Evolutionary conservation across 1,140 invertebrate genomes (phyloP).

Genomic region (Melipona quadrifasciata): DNA sequence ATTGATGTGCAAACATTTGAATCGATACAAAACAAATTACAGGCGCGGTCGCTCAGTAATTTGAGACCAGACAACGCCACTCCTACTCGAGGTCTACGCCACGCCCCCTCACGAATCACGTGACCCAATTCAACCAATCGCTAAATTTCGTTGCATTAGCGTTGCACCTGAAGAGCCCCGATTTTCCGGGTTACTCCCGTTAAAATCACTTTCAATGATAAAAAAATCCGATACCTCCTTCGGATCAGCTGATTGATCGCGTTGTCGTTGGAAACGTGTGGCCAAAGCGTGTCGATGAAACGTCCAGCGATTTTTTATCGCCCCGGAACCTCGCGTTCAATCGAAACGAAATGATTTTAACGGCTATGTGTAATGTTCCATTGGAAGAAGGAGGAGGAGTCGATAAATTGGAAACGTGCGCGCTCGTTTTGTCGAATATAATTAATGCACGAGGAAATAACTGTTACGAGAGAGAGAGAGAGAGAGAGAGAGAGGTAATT

Average conservation of each 20-base stretch:
- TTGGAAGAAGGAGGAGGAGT: background rate
- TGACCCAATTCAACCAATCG: too few relatives aligned
- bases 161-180: too few relatives aligned
- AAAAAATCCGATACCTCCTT: background rate
- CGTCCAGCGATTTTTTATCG: background rate
- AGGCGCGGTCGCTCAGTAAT: too few relatives aligned
- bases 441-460: background rate
- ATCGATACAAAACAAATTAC: too few relatives aligned
- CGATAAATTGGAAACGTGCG: background rate
- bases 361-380: background rate
- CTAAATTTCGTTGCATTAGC: too few relatives aligned
- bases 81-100: too few relatives aligned
- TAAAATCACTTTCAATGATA: too few relatives aligned
- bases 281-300: background rate
- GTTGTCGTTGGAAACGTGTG: slow-evolving; percentile 1
- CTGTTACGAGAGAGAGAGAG: background rate
- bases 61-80: too few relatives aligned
- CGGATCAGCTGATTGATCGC: background rate
- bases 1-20: too few relatives aligned
- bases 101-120: too few relatives aligned
- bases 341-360: slow-evolving; percentile 3
- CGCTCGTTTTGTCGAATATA: background rate
- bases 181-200: too few relatives aligned
- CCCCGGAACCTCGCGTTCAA: fast-evolving
- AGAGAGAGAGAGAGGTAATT: background rate